Evolutionary conservation across 2,888 invertebrate genomes (phyloP).

Genomic region (Eretmocerus hayati): DNA sequence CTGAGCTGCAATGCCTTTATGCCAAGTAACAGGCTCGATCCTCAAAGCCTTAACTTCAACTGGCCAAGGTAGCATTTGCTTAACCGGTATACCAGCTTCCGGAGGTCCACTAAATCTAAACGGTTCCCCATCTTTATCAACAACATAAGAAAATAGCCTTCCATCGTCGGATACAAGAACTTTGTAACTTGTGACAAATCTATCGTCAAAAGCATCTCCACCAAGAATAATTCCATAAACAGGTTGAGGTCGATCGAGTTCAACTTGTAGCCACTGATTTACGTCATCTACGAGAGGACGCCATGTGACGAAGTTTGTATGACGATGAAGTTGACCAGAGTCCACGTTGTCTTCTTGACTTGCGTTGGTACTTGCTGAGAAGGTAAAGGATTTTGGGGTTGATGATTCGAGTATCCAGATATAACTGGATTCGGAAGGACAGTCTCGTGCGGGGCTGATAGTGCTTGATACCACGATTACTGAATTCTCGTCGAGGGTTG

Average conservation of each 20-base stretch:
- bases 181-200: constrained; percentile 71
- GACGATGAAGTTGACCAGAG: neutral
- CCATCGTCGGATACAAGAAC: constrained; percentile 67
- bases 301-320: constrained; percentile 22
- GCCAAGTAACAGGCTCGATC: constrained; percentile 67
- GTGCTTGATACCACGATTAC: neutral
- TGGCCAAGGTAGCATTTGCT: constrained; percentile 63
- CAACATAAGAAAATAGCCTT: constrained; percentile 56
- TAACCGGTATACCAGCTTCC: constrained; percentile 55
- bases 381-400: neutral
- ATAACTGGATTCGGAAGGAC: constrained; percentile 44
- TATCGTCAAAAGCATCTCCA: constrained; percentile 60
- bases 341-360: neutral
- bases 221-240: constrained; percentile 67
- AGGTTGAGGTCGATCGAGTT: constrained; percentile 44
- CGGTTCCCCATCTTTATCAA: constrained; percentile 47
- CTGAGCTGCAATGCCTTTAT: constrained; percentile 64
- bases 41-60: constrained; percentile 66
- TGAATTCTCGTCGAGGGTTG: too few species aligned
- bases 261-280: constrained; percentile 52
- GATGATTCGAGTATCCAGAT: constrained; percentile 46
- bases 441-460: constrained; percentile 1
- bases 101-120: constrained; percentile 67
- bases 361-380: neutral
- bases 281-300: constrained; percentile 29